Percentiles rank a stretch among this genome's conserved stretches.
Evolutionary conservation across 2,113 vertebrate genomes (phyloP).

Genomic region (human): GRCh38 chr12:41403001-41403500

Average conservation of each 20-base stretch:
- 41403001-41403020: background rate
- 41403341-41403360: background rate
- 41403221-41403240: background rate
- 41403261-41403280: background rate
- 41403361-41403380: background rate
- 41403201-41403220: background rate
- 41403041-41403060: background rate
- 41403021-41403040: background rate
- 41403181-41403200: background rate
- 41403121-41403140: background rate
- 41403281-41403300: background rate
- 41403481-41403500: background rate
- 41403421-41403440: background rate
- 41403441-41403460: background rate
- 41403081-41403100: background rate
- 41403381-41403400: background rate
- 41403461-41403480: background rate
- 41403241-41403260: background rate
- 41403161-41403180: background rate
- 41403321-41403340: background rate
- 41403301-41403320: background rate
- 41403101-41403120: conserved; percentile 33
- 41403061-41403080: background rate
- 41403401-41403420: background rate
- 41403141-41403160: background rate